Evolutionary conservation across 1,140 invertebrate genomes (phyloP), one percentile per base, ranked within the genome.

Genomic region (Solenopsis fugax): DNA sequence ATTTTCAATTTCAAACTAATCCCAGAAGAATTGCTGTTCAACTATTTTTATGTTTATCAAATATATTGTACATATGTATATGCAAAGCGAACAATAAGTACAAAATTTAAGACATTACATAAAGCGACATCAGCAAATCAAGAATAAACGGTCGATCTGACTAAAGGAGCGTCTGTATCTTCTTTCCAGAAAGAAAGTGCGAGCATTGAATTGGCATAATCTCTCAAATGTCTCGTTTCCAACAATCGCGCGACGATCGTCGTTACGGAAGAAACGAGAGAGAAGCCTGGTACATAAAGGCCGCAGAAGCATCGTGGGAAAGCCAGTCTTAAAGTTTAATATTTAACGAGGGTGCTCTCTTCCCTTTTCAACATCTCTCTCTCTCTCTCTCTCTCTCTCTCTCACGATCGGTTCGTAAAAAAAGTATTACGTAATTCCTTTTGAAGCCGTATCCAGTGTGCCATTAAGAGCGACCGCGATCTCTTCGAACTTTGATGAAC

Each of bases 171-270:
- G 62, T 48, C 58, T 75, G 71, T 21, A 62, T 62, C 56, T 75
- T 75, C 9, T 54, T 60, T 84, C 24, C 24, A 60, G 29, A 29
- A 29, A 73, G 80, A n/a, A 84, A 58, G 67, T 29, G 37, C 80
- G 65, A 56, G 69, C 86, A 62, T 77, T 72, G 91, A 87, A 95
- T 95, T 95, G 94, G 93, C 94, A 95, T 95, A 94, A 95, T 95
- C 91, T 94, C 85, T 93, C 88, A 93, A 93, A 95, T 95, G 92
- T 95, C 94, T 95, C 94, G 94, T 94, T 94, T 93, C 86, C 90
- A 77, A 91, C 87, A 92, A 94, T 93, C 91, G 90, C 84, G 86
- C 87, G 88, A 92, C 92, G 41, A 41, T 41, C 41, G 91, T 94
- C 93, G 93, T 94, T 94, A 94, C 45, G 65, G 64, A 64, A 71